A percentile compares a stretch with the other conserved stretches of the same genome.
These are phyloP conservation scores for Agriopis leucophaearia DNA, from an alignment of 2,888 invertebrate species.

Conservation along the genomic window DNA sequence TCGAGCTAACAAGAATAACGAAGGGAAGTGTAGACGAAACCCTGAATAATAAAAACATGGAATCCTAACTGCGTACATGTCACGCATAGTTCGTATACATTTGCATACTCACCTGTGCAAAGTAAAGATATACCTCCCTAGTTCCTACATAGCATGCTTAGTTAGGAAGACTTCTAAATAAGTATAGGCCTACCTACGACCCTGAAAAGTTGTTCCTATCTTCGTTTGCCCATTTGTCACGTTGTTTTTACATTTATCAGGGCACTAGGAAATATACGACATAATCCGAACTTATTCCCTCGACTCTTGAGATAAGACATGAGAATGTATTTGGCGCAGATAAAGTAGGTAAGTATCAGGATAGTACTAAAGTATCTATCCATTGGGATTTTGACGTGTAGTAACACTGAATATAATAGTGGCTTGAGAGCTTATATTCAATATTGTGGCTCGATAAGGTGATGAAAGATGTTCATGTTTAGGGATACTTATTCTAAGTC, in stretches of 20 bases:
- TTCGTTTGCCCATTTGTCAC: slow-evolving; percentile 50
- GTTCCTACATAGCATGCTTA: no score
- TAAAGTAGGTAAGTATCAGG: slow-evolving; percentile 46
- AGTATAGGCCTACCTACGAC: neutral
- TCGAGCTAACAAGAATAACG: slow-evolving; percentile 29
- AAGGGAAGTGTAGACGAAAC: slow-evolving; percentile 27
- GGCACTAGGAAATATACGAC: slow-evolving; percentile 49
- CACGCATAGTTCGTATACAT: slow-evolving; percentile 21
- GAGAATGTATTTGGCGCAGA: slow-evolving; percentile 53
- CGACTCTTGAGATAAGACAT: slow-evolving; percentile 49
- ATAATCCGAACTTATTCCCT: slow-evolving; percentile 55
- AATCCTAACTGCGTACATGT: slow-evolving; percentile 19
- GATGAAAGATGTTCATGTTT: neutral
- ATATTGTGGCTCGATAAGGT: slow-evolving; percentile 26
- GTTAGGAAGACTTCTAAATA: neutral
- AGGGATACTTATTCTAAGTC: no score
- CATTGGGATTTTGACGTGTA: slow-evolving; percentile 42
- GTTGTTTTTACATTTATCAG: slow-evolving; percentile 57
- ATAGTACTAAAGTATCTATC: slow-evolving; percentile 38
- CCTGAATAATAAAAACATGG: slow-evolving; percentile 38
- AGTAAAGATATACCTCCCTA: no score
- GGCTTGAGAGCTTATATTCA: slow-evolving; percentile 39
- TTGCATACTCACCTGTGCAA: slow-evolving; percentile 12
- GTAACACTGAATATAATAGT: slow-evolving; percentile 35
- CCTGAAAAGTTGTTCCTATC: slow-evolving; percentile 30